Base-by-base conservation (phyloP, 2,888 invertebrate species). In the Lamellibrachia columna region DNA sequence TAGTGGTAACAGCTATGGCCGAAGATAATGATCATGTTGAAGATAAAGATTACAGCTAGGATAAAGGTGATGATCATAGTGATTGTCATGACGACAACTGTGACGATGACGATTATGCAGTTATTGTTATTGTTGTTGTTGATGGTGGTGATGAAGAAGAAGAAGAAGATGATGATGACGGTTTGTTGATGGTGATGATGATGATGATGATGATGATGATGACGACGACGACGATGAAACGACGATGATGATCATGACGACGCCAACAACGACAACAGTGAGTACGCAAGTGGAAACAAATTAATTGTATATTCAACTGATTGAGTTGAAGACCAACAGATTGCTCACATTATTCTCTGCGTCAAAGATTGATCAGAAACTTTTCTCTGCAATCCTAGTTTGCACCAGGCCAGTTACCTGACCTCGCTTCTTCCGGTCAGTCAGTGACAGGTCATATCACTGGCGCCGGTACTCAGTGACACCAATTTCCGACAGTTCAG, bases 401-500 rank as follows among this genome's bases (percentile, higher is more conserved):
- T 75, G 11, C 75, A 22, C 75, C 22, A 75, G 22, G 22, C 75
- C 22, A 22, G 22, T 22, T n/a, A 22, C 11, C 4, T 15, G 75
- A 75, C 75, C 75, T 15, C 22, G n/a, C 22, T 22, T 22, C 75
- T 75, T 75, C 75, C 75, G 75, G 75, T 75, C n/a, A n/a, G 75
- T 75, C n/a, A 22, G 22, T 75, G 75, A 75, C 75, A 75, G 22
- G 75, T 22, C 75, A 22, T n/a, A n/a, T 75, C 75, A 75, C 75
- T 22, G 22, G 15, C 60, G 60, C 9, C 22, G 75, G 75, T 40
- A 75, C 75, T 75, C 75, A 6, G 75, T 75, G 75, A 75, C 75
- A 75, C 22, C 75, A 75, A 75, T 75, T 75, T 75, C 75, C 75
- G 75, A 75, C n/a, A 75, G 75, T 75, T 75, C 75, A 75, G 75